Evolutionary conservation across 1,140 invertebrate species (phyloP).

Genomic region (Muscidifurax raptorellus): DNA sequence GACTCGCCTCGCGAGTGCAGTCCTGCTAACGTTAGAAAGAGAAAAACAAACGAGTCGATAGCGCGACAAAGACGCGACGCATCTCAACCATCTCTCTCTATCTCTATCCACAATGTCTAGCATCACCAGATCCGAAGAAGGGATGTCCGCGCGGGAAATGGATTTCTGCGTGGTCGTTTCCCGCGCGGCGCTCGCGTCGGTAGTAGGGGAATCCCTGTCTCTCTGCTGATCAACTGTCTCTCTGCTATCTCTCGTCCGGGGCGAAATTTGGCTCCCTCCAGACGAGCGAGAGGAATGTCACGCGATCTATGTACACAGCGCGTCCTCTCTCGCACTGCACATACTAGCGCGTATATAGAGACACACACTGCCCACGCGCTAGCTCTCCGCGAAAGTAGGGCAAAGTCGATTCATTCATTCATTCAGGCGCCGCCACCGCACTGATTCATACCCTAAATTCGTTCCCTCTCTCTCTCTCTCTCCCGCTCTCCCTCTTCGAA

Average conservation of each 20-base stretch:
- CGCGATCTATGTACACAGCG: conserved; percentile 52
- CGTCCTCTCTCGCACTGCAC: neutral
- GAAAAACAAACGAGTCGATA: conserved; percentile 5
- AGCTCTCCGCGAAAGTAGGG: conserved; percentile 59
- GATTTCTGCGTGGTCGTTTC: conserved; percentile 65
- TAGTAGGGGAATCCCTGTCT: conserved; percentile 57
- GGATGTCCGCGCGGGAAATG: conserved; percentile 54
- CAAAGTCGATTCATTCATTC: conserved; percentile 72
- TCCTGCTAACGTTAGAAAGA: neutral
- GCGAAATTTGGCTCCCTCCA: conserved; percentile 41
- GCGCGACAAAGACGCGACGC: conserved; percentile 26
- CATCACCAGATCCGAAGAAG: neutral
- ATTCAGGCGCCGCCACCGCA: conserved; percentile 53
- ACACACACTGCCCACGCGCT: conserved; percentile 58
- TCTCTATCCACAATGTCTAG: neutral
- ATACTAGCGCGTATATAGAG: neutral
- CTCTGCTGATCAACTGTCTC: no score
- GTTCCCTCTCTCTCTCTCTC: neutral
- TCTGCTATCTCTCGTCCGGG: neutral
- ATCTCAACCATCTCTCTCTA: neutral
- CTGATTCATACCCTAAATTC: conserved; percentile 61
- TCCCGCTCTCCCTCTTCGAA: neutral
- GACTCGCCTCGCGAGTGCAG: no score
- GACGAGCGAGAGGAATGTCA: conserved; percentile 44
- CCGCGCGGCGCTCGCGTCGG: conserved; percentile 37